Base-by-base conservation (phyloP, 64 coral and sea anemone genomes). In the Montipora sp. region DNA sequence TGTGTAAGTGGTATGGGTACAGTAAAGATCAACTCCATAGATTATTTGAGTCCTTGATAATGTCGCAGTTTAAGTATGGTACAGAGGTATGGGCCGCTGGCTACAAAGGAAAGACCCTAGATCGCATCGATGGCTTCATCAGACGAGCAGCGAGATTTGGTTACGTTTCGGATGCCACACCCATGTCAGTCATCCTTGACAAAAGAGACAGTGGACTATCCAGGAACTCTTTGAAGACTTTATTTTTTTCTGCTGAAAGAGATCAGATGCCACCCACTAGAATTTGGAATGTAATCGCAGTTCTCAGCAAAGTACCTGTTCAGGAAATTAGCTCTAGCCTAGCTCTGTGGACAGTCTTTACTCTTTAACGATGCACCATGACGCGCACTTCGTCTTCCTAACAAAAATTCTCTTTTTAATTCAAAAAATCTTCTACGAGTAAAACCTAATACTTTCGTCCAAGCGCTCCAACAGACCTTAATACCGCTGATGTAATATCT, bases 261-360 rank as follows among this genome's bases (percentile, higher is more conserved):
- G 3, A 55, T 57, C 1, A 89, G 27, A 47, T 89, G 87, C 87
- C 87, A 78, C 0, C 47, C 7, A 7, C 44, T 18, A 16, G 50
- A 36, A 8, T 53, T 89, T 2, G 73, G 87, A 53, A 78, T 47
- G 27, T 89, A 89, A 19, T 89, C 75, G 73, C 87, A 89, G 21
- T 89, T 89, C 16, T 89, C 87, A 10, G 51, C 53, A 59, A 89
- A 89, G 51, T 89, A 89, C 22, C 73, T 77, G 7, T 78, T 21
- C 9, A 78, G 43, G 3, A 89, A 89, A 18, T 89, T 18, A 3
- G 78, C 2, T 2, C 44, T 43, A 10, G 55, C 55, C 43, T 89
- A 74, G 0, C 11, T 45, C 5, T 47, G n/a, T 1, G 24, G 23
- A 1, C 2, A 60, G 43, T 45, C 72, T 48, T 76, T 63, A 1